Base-by-base conservation (phyloP, 2,113 vertebrate genomes). In the Bos indicus region DNA sequence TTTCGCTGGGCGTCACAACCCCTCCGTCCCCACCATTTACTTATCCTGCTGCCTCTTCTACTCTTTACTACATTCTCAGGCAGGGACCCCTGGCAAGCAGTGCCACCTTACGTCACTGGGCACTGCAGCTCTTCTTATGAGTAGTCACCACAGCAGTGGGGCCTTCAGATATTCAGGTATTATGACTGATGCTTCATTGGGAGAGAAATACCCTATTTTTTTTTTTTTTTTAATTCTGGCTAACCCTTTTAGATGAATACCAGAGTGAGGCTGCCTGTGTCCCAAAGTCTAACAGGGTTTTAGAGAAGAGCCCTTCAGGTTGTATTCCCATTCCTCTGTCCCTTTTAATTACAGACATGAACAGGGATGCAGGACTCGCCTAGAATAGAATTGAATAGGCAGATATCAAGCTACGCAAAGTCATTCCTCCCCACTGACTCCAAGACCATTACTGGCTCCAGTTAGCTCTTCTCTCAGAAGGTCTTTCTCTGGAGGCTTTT, bases 11-110 rank as follows among this genome's bases (percentile, higher is more conserved):
- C 21, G 17, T 7, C 40, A 54, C 17, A 28, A 1, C 8, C 14
- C 36, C 11, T 3, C 26, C 28, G 1, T 14, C 17, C 46, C 48
- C 11, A 36, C 48, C 1, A 0, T n/a, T 17, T 7, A 16, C 48
- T 6, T 74, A 7, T 59, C 43, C 25, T 6, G 4, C 43, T 56
- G 5, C 28, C 21, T 36, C 51, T 83, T 90, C 43, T 17, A 21
- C 46, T 25, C 93, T 52, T 48, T 64, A 48, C 48, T 74, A 5
- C 59, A 25, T 52, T 77, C 83, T 62, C 26, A 57, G 52, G 23
- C 15, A 52, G 23, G 3, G 33, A 14, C 30, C 9, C 1, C 33
- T 13, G 9, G 13, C 13, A 30, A 28, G 59, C 40, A 46, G 71
- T 13, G 17, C 23, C 59, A 28, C 26, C 40, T 26, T 48, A 19